Evolutionary conservation across 2,888 invertebrate genomes (phyloP).

Genomic region (Tenthredo mesomela): DNA sequence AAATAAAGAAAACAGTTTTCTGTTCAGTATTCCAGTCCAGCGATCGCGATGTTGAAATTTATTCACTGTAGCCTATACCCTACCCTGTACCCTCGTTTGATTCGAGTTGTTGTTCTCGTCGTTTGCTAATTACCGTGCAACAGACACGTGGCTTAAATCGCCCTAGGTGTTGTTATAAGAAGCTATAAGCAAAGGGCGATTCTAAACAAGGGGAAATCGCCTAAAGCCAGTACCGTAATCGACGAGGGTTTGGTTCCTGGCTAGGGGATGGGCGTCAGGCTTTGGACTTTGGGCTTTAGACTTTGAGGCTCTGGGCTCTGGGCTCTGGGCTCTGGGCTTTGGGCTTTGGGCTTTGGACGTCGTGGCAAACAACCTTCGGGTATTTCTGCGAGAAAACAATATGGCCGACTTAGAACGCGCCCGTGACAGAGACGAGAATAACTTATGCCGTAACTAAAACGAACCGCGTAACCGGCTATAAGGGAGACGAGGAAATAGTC

Average conservation of each 20-base stretch:
- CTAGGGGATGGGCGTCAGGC: not conserved
- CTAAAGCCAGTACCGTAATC: not conserved
- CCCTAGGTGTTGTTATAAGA: not conserved
- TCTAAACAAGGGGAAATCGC: not conserved
- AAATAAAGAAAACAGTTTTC: too few relatives aligned
- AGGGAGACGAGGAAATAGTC: not conserved
- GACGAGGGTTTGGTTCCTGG: not conserved
- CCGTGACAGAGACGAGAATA: constrained; percentile 50
- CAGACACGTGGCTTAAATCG: not conserved
- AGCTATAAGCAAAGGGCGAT: not conserved
- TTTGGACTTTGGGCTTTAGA: not conserved
- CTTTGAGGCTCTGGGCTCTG: not conserved
- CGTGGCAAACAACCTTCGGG: constrained; percentile 40
- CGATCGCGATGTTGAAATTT: not conserved
- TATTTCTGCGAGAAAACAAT: constrained; percentile 48
- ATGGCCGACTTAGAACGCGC: constrained; percentile 40
- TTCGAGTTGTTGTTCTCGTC: not conserved
- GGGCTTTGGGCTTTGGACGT: not conserved
- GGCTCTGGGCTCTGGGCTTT: not conserved
- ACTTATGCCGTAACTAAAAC: not conserved
- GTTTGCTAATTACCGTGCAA: not conserved
- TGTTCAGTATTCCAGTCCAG: too few relatives aligned
- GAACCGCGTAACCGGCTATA: not conserved
- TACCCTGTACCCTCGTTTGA: not conserved
- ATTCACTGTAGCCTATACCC: not conserved